phyloP scores from a whole-genome alignment of 1,140 invertebrate genomes.

The Bactericera cockerelli region DNA sequence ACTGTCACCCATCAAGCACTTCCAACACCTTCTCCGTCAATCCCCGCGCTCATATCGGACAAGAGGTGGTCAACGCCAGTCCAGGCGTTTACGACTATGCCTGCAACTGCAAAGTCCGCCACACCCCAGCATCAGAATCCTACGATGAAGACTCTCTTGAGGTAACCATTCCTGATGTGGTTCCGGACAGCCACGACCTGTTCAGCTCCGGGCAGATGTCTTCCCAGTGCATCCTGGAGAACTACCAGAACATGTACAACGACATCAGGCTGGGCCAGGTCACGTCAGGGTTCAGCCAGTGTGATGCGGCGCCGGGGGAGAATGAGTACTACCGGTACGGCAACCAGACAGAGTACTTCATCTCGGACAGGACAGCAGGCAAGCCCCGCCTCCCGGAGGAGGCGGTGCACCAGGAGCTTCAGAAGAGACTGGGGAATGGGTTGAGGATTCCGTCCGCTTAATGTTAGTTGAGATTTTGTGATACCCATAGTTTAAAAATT shows the following conservation, averaged over 20 bases:
- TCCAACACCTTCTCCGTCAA: too few species aligned
- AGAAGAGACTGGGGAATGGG: constrained; percentile 1
- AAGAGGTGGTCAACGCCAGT: not conserved
- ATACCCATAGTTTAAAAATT: too few species aligned
- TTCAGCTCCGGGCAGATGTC: not conserved
- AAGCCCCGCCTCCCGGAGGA: not conserved
- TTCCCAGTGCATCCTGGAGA: not conserved
- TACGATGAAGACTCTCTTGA: not conserved
- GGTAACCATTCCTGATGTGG: not conserved
- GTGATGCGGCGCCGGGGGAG: not conserved
- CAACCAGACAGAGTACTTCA: not conserved
- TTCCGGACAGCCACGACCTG: not conserved
- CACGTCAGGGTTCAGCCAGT: not conserved
- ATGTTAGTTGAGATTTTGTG: too few species aligned
- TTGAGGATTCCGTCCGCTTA: not conserved
- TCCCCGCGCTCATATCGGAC: not conserved
- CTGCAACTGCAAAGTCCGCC: constrained; percentile 2
- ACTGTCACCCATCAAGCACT: not conserved
- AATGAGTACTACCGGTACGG: not conserved
- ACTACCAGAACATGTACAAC: constrained; percentile 2
- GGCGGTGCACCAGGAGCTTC: not conserved
- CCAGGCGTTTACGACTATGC: constrained; percentile 2
- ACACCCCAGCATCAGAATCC: not conserved
- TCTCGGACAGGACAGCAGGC: not conserved
- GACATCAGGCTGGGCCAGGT: constrained; percentile 1